Percentiles rank a stretch among this genome's conserved stretches.
These are phyloP conservation scores for Cepphus grylle DNA, from an alignment of 2,113 vertebrate species.

Conservation along the genomic window DNA sequence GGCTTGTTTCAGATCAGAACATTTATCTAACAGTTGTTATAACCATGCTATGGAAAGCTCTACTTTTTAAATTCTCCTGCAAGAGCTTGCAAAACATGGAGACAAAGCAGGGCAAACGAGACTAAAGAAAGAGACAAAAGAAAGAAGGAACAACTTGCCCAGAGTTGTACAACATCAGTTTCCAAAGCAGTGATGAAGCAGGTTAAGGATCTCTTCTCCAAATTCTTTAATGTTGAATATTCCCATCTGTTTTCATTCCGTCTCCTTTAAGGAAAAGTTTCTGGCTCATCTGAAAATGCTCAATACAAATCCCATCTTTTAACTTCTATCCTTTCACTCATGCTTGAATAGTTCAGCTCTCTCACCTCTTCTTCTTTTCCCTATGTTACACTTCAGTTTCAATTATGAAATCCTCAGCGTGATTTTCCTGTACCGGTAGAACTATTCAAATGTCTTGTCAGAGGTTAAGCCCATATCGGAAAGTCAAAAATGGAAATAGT, in stretches of 20 bases:
- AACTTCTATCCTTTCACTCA: not conserved
- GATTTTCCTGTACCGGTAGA: not conserved
- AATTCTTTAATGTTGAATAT: not conserved
- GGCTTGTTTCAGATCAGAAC: not conserved
- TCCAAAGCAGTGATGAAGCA: not conserved
- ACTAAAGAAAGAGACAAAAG: not conserved
- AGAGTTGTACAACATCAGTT: not conserved
- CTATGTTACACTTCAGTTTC: not conserved
- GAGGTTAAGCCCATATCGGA: not conserved
- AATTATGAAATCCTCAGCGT: not conserved
- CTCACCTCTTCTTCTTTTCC: not conserved
- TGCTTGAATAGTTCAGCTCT: not conserved
- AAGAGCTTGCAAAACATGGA: not conserved
- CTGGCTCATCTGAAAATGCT: not conserved
- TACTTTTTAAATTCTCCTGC: not conserved
- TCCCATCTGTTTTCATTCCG: not conserved
- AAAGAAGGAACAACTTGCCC: not conserved
- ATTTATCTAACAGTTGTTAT: not conserved
- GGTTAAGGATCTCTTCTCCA: not conserved
- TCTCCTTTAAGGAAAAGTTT: not conserved
- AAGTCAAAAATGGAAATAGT: not conserved
- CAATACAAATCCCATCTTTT: not conserved
- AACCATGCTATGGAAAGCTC: not conserved
- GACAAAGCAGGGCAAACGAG: not conserved
- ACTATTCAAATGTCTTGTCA: slow-evolving; percentile 4